These are phyloP conservation scores for Epicampocera succincta DNA, from an alignment of 2,888 invertebrate genomes.

Conservation along the genomic window DNA sequence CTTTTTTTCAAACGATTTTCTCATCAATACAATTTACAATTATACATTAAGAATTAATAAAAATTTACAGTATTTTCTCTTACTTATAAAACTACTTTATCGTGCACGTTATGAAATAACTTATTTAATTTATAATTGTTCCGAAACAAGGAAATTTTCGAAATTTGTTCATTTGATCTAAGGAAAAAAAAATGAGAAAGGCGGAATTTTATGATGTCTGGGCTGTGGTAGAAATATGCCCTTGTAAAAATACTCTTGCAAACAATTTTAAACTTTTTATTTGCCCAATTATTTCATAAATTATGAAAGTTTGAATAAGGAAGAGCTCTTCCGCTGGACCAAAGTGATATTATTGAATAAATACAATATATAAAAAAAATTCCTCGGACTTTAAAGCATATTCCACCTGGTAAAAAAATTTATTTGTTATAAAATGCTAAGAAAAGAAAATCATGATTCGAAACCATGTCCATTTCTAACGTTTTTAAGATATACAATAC, in stretches of 20 bases:
- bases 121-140: conserved; percentile 28
- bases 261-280: too few relatives aligned
- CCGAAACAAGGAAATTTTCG: too few relatives aligned
- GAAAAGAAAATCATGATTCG: conserved; percentile 69
- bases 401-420: conserved; percentile 16
- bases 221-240: too few relatives aligned
- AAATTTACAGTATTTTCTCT: conserved; percentile 35
- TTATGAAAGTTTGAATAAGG: too few relatives aligned
- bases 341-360: too few relatives aligned
- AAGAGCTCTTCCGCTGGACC: background rate
- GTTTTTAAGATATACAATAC: conserved; percentile 39
- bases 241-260: background rate
- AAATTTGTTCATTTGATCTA: too few relatives aligned
- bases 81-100: conserved; percentile 4
- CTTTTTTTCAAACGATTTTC: background rate
- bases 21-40: conserved; percentile 21
- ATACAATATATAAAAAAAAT: too few relatives aligned
- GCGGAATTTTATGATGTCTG: background rate
- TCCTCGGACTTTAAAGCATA: background rate
- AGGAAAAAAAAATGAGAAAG: conserved; percentile 12
- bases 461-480: conserved; percentile 59
- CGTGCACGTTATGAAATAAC: background rate
- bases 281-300: too few relatives aligned
- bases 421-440: background rate
- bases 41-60: conserved; percentile 18